phyloP scores from a whole-genome alignment of 2,888 invertebrate genomes.

The Brenthis ino region DNA sequence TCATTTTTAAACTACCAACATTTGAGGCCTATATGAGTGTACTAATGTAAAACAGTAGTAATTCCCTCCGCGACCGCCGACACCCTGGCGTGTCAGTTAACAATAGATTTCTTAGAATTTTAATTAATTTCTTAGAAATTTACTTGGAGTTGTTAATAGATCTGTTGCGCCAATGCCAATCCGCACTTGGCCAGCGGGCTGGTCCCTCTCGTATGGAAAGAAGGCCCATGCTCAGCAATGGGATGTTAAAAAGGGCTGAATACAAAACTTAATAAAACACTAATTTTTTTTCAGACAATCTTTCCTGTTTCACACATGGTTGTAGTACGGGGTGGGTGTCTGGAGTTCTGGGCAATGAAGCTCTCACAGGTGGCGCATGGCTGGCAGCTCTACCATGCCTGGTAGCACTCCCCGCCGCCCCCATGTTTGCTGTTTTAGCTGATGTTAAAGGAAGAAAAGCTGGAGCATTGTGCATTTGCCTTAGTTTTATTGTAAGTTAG shows the following conservation, averaged over 20 bases:
- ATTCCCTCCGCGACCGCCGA: too few species aligned
- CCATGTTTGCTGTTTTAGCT: slow-evolving; percentile 73
- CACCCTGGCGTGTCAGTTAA: too few species aligned
- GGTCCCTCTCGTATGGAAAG: not conserved
- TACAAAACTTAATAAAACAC: not conserved
- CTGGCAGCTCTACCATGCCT: slow-evolving; percentile 72
- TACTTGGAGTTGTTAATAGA: too few species aligned
- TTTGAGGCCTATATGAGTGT: too few species aligned
- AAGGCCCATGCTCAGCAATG: not conserved
- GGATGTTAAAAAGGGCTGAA: not conserved
- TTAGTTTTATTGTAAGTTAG: slow-evolving; percentile 70
- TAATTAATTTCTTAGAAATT: too few species aligned
- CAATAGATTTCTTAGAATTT: too few species aligned
- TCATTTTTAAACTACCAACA: too few species aligned
- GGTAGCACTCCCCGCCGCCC: slow-evolving; percentile 72
- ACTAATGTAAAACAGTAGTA: too few species aligned
- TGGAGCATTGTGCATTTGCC: slow-evolving; percentile 65
- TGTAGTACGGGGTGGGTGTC: slow-evolving; percentile 78
- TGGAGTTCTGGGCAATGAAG: slow-evolving; percentile 71
- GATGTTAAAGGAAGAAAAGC: slow-evolving; percentile 69
- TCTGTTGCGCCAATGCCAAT: too few species aligned
- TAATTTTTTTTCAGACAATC: slow-evolving; percentile 55
- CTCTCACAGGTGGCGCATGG: slow-evolving; percentile 74
- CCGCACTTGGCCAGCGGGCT: too few species aligned
- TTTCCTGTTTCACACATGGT: slow-evolving; percentile 77